Percentiles rank a stretch among this genome's conserved stretches.
These are phyloP conservation scores for Phoenicopterus ruber DNA, from an alignment of 2,113 vertebrate genomes.

Conservation along the genomic window DNA sequence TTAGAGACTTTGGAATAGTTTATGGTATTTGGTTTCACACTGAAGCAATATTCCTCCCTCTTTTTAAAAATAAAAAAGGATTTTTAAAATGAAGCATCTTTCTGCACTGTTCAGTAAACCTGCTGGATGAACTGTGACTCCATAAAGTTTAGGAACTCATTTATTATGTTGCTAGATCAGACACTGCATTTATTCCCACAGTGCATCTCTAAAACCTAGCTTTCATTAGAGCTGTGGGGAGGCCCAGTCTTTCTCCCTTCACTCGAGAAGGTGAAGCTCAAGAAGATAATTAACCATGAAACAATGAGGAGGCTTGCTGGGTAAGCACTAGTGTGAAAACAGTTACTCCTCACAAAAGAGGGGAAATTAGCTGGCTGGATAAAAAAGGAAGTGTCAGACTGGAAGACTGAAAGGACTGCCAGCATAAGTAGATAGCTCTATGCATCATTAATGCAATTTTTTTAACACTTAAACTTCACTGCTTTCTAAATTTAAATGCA, in stretches of 20 bases:
- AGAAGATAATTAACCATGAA: constrained; percentile 82
- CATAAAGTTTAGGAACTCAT: constrained; percentile 75
- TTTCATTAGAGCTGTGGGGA: constrained; percentile 72
- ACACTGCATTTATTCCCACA: constrained; percentile 71
- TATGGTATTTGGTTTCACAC: not conserved
- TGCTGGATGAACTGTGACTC: constrained; percentile 58
- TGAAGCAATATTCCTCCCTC: not conserved
- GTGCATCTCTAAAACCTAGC: constrained; percentile 66
- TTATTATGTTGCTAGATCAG: constrained; percentile 73
- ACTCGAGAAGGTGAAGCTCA: constrained; percentile 75
- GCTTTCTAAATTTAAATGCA: constrained; percentile 74
- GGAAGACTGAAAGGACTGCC: constrained; percentile 78
- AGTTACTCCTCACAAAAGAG: constrained; percentile 82
- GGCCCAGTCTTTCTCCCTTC: constrained; percentile 44
- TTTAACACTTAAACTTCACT: constrained; percentile 76
- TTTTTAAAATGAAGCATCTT: constrained; percentile 20
- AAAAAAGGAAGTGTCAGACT: constrained; percentile 80
- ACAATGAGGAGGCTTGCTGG: constrained; percentile 80
- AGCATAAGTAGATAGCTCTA: constrained; percentile 75
- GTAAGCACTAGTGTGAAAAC: constrained; percentile 82
- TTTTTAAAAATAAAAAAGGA: not conserved
- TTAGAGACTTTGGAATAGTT: not conserved
- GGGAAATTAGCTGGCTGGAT: constrained; percentile 82
- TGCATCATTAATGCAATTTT: constrained; percentile 77
- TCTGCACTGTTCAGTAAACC: constrained; percentile 55